Evolutionary conservation across 2,888 invertebrate species (phyloP).

Genomic region (Drosophila kokeensis): DNA sequence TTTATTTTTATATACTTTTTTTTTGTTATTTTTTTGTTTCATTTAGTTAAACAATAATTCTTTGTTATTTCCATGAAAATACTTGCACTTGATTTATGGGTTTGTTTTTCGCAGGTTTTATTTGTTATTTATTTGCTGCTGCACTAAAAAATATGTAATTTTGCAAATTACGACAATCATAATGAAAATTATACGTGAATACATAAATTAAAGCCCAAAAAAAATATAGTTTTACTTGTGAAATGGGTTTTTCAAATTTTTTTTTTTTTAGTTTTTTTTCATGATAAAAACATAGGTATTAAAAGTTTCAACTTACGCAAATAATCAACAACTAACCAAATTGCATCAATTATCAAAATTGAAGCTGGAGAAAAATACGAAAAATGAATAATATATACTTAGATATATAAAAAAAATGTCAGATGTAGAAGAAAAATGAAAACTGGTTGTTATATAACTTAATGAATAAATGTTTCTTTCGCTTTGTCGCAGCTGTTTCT

Average conservation of each 20-base stretch:
- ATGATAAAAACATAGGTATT: conserved; percentile 30
- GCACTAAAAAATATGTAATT: conserved; percentile 53
- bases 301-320: conserved; percentile 65
- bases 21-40: conserved; percentile 17
- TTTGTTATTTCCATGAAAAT: conserved; percentile 78
- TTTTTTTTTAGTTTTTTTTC: conserved; percentile 3
- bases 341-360: conserved; percentile 45
- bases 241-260: conserved; percentile 13
- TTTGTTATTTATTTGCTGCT: conserved; percentile 18
- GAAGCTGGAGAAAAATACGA: conserved; percentile 36
- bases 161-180: conserved; percentile 65
- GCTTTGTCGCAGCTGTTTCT: conserved; percentile 32
- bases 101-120: conserved; percentile 15
- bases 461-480: conserved; percentile 34
- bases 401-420: conserved; percentile 35
- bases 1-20: conserved; percentile 5
- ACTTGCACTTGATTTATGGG: conserved; percentile 70
- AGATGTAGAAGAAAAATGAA: conserved; percentile 41
- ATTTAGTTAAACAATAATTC: conserved; percentile 50
- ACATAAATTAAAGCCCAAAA: conserved; percentile 63
- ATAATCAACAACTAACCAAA: conserved; percentile 74
- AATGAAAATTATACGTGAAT: conserved; percentile 48
- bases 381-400: conserved; percentile 24
- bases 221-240: conserved; percentile 24
- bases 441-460: conserved; percentile 56